Percentiles rank a stretch among this genome's conserved stretches.
phyloP scores from a whole-genome alignment of 2,888 invertebrate species.

The Hybos culiciformis region DNA sequence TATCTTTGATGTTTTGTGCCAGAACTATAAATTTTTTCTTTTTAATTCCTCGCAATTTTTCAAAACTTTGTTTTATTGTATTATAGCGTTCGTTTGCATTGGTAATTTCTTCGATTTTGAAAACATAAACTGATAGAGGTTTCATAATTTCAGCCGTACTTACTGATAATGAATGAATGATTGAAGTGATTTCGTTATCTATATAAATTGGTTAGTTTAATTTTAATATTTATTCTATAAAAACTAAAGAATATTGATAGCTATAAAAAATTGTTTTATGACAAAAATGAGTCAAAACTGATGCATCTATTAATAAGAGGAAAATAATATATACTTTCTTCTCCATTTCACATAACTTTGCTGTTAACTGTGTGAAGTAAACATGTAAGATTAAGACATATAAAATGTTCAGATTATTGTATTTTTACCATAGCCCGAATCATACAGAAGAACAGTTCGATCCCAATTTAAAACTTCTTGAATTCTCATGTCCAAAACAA shows the following conservation, averaged over 20 bases:
- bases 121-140: slow-evolving; percentile 28
- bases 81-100: slow-evolving; percentile 24
- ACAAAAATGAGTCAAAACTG: no score
- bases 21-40: slow-evolving; percentile 27
- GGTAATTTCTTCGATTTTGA: slow-evolving; percentile 25
- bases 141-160: no score
- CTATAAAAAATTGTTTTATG: no score
- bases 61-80: slow-evolving; percentile 20
- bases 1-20: slow-evolving; percentile 35
- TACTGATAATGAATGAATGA: no score
- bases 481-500: slow-evolving; percentile 59
- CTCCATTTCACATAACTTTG: no score
- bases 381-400: no score
- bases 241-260: no score
- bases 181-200: no score
- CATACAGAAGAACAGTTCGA: slow-evolving; percentile 55
- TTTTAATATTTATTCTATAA: background rate
- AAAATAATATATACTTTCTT: background rate
- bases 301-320: background rate
- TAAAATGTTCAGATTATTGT: background rate
- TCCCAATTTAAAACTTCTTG: slow-evolving; percentile 55
- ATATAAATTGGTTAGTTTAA: no score
- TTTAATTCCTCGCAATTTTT: slow-evolving; percentile 20
- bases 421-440: slow-evolving; percentile 53
- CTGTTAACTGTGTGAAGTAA: no score